A percentile compares a stretch with the other conserved stretches of the same genome.
Conservation (phyloP, 2,888 invertebrate genomes). For the Dryomyza anilis region DNA sequence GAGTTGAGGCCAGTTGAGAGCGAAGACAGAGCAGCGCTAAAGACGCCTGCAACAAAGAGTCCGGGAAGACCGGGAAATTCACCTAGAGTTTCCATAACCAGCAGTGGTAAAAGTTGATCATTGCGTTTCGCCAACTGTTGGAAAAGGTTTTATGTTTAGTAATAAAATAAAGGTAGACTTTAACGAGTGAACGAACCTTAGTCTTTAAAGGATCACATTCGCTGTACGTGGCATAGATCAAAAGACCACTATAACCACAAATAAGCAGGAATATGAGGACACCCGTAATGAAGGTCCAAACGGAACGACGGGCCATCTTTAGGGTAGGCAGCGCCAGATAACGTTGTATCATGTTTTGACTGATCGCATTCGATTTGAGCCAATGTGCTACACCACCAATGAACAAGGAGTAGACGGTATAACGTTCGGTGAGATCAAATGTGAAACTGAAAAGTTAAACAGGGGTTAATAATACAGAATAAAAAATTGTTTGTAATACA, state of each 20-base stretch:
- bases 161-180: not conserved
- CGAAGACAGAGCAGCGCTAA: conserved; percentile 86
- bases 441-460: conserved; percentile 67
- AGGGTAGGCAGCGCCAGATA: conserved; percentile 74
- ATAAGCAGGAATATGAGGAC: conserved; percentile 75
- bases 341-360: conserved; percentile 81
- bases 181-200: conserved; percentile 59
- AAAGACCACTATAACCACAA: conserved; percentile 83
- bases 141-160: not conserved
- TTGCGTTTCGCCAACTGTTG: conserved; percentile 70
- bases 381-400: conserved; percentile 76
- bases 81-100: conserved; percentile 85
- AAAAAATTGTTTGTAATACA: no score
- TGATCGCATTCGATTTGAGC: conserved; percentile 75
- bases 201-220: conserved; percentile 84
- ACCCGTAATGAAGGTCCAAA: conserved; percentile 76
- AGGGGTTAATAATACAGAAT: no score
- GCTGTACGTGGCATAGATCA: conserved; percentile 84
- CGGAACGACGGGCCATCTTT: conserved; percentile 63
- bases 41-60: conserved; percentile 86
- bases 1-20: conserved; percentile 80
- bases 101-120: conserved; percentile 79
- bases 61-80: conserved; percentile 82
- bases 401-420: conserved; percentile 73
- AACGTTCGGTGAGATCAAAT: conserved; percentile 73